Base-by-base conservation (phyloP, 2,888 invertebrate genomes). In the Tinea semifulvella region DNA sequence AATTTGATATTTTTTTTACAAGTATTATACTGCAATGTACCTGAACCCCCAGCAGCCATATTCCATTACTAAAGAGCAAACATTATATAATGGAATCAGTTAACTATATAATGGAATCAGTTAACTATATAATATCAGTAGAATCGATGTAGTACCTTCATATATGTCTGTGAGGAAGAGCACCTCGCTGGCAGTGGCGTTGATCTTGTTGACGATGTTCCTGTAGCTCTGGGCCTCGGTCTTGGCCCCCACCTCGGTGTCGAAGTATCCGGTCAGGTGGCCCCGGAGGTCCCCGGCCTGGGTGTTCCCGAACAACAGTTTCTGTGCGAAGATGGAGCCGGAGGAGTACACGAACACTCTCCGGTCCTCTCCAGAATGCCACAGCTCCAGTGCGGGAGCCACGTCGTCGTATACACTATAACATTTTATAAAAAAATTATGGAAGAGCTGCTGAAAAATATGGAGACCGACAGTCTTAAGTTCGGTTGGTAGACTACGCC, bases 331-430 rank as follows among this genome's bases (percentile, higher is more conserved):
- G 1, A 94, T 87, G 45, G 94, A 95, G 39, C 96, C 97, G 18
- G 96, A 96, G 0, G 97, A 97, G 68, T 93, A 98, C 49, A 96
- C 88, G 61, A 88, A 95, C 42, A 97, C 77, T 52, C 76, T 77
- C 48, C 85, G 85, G 25, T 85, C 84, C 8, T 88, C 90, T 10
- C 81, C 70, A 2, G 85, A 77, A 2, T 83, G 84, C 90, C 96
- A 92, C 47, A 82, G 73, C 58, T 90, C 83, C 39, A 98, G 80
- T 1, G 90, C 88, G 11, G 82, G 77, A 0, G 86, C 82, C 0
- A 96, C 96, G 72, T 98, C 98, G 7, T 90, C 86, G 65, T 90
- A 98, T 19, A 98, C 85, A 65, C 96, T 96, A 72, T 42, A 85
- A 83, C 53, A 50, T 26, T 26, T 26, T 11, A 3, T 4, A 17